Percentiles rank a stretch among this genome's conserved stretches.
Conservation (phyloP, 2,113 vertebrate genomes). For the Cisticola juncidis region DNA sequence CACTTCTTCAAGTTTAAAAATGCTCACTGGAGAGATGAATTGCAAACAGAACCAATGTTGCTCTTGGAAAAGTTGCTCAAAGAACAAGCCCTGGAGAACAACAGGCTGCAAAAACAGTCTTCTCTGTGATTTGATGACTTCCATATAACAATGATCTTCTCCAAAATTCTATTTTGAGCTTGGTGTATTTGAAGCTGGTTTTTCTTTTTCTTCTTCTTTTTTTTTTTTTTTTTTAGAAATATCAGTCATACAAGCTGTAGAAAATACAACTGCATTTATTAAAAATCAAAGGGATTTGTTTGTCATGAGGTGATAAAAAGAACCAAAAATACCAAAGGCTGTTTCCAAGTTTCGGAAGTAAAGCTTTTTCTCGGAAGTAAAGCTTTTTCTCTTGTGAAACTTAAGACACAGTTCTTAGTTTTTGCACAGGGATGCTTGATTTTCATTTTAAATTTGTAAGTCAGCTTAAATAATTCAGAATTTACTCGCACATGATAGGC, state of each 20-base stretch:
- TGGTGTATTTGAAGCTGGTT: not conserved
- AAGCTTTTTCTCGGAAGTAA: not conserved
- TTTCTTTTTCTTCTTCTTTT: no score
- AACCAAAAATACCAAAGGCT: not conserved
- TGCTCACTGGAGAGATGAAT: not conserved
- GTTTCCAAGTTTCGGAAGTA: not conserved
- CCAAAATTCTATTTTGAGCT: conserved; percentile 16
- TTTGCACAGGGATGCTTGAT: not conserved
- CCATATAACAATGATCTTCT: conserved; percentile 21
- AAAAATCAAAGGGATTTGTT: not conserved
- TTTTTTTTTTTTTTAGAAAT: not conserved
- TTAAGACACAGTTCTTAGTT: not conserved
- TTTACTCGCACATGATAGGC: not conserved
- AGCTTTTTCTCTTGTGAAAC: not conserved
- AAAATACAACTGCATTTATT: not conserved
- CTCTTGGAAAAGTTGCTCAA: conserved; percentile 29
- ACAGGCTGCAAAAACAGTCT: conserved; percentile 10
- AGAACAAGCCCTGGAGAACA: conserved; percentile 2
- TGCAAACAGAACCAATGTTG: conserved; percentile 33
- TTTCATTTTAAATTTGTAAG: not conserved
- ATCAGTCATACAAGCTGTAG: not conserved
- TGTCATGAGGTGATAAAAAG: not conserved
- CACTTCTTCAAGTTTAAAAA: conserved; percentile 24
- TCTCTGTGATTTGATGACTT: conserved; percentile 47
- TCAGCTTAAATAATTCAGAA: not conserved